phyloP scores from a whole-genome alignment of 2,113 vertebrate species.

The Thinocorus orbignyianus region DNA sequence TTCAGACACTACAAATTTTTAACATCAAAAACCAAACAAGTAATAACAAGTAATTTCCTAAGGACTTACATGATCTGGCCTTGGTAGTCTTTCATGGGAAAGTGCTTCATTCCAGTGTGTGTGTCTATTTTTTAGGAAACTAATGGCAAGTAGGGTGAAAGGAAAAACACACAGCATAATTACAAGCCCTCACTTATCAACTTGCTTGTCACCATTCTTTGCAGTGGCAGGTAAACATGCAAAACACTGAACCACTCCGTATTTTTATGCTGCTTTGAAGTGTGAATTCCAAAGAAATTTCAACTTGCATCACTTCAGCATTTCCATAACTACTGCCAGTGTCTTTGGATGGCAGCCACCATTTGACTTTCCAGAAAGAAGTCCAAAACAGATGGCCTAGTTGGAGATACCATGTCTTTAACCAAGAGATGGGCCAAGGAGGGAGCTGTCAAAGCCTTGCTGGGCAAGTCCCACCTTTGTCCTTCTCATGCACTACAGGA shows the following conservation, averaged over 20 bases:
- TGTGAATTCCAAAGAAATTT: not conserved
- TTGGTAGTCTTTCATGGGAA: conserved; percentile 32
- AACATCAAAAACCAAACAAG: conserved; percentile 42
- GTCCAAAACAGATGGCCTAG: not conserved
- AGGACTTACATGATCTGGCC: not conserved
- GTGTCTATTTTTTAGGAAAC: conserved; percentile 15
- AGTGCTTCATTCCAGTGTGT: not conserved
- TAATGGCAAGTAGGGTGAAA: conserved; percentile 17
- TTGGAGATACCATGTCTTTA: not conserved
- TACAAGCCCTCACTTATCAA: conserved; percentile 23
- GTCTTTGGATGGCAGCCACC: not conserved
- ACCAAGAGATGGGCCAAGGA: not conserved
- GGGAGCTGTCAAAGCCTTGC: not conserved
- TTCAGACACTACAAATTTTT: conserved; percentile 25
- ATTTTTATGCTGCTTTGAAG: conserved; percentile 49
- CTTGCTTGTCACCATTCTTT: conserved; percentile 25
- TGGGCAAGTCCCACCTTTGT: not conserved
- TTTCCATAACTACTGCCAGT: not conserved
- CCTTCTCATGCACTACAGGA: not conserved
- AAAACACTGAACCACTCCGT: not conserved
- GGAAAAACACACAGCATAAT: conserved; percentile 9
- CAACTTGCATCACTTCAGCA: not conserved
- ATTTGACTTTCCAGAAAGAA: not conserved
- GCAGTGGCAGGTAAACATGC: conserved; percentile 45
- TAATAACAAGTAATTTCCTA: conserved; percentile 39